Base-by-base conservation (phyloP, 2,888 invertebrate species). In the Anarsia innoxiella region DNA sequence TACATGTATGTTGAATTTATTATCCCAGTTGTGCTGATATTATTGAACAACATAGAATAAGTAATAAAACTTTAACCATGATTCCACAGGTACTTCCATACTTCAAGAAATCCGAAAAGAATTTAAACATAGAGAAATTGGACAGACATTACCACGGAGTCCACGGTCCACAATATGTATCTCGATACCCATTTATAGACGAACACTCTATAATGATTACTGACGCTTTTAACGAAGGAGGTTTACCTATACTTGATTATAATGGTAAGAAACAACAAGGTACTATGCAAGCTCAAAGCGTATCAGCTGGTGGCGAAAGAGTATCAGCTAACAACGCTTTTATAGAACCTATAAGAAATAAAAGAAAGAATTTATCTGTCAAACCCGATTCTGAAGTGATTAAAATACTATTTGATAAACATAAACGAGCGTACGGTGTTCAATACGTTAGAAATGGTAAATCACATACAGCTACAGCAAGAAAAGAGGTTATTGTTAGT, bases 71-170 rank as follows among this genome's bases (percentile, higher is more conserved):
- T n/a, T n/a, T n/a, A 5, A 19, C 8, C 8, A 40, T 30, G 10
- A 28, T 31, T 11, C 11, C 28, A 3, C 57, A 83, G 82, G 75
- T 89, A 1, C 72, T 92, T 23, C 91, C 90, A 0, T 92, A 90
- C 61, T 93, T 90, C 62, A 88, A 80, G 41, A 89, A 89, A 65
- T 88, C 88, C 0, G 90, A 90, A 61, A 79, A 86, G 39, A 90
- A 89, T 51, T 56, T 86, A 27, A 83, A 89, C 51, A 49, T 70
- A 1, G 82, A 83, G 41, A 67, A 66, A 1, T 51, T 86, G 2
- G 73, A 88, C 48, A 70, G 73, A 0, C 58, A 77, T 34, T 89
- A 88, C 51, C 91, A 91, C 50, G 87, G 86, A 0, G 74, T 73
- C 6, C 72, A 83, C 0, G 91, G 91, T 0, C 88, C 88, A 35